Base-by-base conservation (phyloP, 1,140 invertebrate species). In the Cheumatopsyche charites region DNA sequence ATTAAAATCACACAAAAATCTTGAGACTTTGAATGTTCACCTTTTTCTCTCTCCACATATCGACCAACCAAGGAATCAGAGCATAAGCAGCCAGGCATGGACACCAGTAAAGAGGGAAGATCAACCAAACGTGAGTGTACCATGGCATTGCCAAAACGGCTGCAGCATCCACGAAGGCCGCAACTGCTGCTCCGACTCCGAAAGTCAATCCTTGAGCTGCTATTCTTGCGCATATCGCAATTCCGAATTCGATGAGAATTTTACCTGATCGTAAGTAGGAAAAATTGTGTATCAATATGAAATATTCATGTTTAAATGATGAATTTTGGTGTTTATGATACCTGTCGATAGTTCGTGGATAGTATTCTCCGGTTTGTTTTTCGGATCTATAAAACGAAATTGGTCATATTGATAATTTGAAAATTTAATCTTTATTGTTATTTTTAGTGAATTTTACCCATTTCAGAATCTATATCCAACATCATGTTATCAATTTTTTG, bases 31-130 rank as follows among this genome's bases (percentile, higher is more conserved):
- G 19, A 63, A 17, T 63, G 6, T 29, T 25, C 61, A 76, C 74
- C 61, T 73, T 76, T 42, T 73, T 49, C 25, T 36, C 19, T 62
- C 71, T 71, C 74, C 72, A 76, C 19, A 52, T 62, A 36, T 76
- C 66, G 1, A 76, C 63, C 1, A 76, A 29, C 11, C 61, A n/a
- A 0, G 70, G 68, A 5, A 73, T 49, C 1, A 73, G 0, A 21
- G 49, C 69, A 25, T 55, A 68, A 4, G 36, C 65, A 9, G 36
- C 68, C 1, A 76, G 26, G 47, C 43, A 68, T n/a, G 74, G 74
- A 67, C 74, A 76, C 74, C 74, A 76, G 19, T 73, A 76, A 0
- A 76, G 25, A 6, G 74, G 74, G 42, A 76, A 76, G 25, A 76
- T 68, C 6, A 76, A 41, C 71, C 72, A 76, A 1, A 73, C 69